Conservation (phyloP, 1,140 invertebrate species). For the Paraescarpia echinospica region DNA sequence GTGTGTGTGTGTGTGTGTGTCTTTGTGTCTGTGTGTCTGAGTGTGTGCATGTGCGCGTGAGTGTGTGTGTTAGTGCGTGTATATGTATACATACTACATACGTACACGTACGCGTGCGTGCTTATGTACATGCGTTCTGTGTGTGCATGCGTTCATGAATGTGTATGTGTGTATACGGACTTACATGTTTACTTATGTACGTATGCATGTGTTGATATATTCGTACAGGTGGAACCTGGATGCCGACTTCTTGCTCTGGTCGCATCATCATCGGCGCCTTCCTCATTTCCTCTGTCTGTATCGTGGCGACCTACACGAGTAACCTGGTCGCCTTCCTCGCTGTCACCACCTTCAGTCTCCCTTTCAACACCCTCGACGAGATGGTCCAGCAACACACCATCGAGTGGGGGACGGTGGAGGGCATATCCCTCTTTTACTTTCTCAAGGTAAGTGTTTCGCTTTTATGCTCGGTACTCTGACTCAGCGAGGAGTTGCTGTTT, state of each 20-base stretch:
- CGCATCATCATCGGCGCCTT: not conserved
- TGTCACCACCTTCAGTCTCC: slow-evolving; percentile 4
- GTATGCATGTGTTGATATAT: too few relatives aligned
- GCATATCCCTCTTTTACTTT: not conserved
- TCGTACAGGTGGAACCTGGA: slow-evolving; percentile 2
- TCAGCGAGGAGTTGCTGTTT: not conserved
- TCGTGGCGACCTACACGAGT: slow-evolving; percentile 23
- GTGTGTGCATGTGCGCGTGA: too few relatives aligned
- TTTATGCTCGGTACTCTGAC: not conserved
- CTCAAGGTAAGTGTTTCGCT: not conserved
- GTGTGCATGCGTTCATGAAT: too few relatives aligned
- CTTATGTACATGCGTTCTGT: too few relatives aligned
- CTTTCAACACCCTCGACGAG: slow-evolving; percentile 21
- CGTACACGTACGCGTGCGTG: too few relatives aligned
- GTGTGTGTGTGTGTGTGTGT: too few relatives aligned
- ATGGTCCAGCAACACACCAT: slow-evolving; percentile 20
- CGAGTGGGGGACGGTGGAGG: not conserved
- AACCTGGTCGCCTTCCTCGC: slow-evolving; percentile 28
- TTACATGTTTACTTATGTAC: too few relatives aligned
- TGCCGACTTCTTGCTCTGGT: not conserved
- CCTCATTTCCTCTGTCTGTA: not conserved
- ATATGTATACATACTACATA: too few relatives aligned
- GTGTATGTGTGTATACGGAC: too few relatives aligned
- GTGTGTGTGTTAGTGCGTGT: too few relatives aligned
- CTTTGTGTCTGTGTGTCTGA: too few relatives aligned